A percentile compares a stretch with the other conserved stretches of the same genome.
Evolutionary conservation across 2,113 vertebrate genomes (phyloP).

Genomic region (Zootoca vivipara): DNA sequence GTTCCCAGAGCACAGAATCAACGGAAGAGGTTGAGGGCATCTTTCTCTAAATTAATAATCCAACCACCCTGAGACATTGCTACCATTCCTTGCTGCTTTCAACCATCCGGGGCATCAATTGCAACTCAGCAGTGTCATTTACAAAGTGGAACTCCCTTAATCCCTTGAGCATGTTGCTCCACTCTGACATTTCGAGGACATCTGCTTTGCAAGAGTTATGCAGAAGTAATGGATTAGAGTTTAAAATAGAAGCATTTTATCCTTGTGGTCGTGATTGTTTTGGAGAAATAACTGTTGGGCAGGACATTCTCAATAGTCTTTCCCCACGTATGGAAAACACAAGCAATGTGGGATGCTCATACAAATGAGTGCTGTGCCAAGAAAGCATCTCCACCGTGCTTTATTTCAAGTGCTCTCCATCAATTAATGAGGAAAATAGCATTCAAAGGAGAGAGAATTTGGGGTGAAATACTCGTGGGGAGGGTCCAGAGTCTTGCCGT

Average conservation of each 20-base stretch:
- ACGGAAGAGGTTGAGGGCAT: slow-evolving; percentile 7
- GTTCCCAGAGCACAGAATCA: not conserved
- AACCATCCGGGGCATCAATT: slow-evolving; percentile 43
- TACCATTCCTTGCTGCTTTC: not conserved
- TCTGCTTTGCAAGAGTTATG: slow-evolving; percentile 48
- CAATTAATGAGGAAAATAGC: too few relatives aligned
- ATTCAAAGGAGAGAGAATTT: too few relatives aligned
- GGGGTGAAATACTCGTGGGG: too few relatives aligned
- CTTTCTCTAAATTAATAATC: not conserved
- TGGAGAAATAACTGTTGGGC: not conserved
- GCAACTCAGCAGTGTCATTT: slow-evolving; percentile 54
- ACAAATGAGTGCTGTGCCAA: too few relatives aligned
- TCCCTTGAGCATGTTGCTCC: slow-evolving; percentile 57
- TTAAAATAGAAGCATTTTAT: slow-evolving; percentile 52
- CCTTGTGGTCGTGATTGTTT: not conserved
- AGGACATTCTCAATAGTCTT: not conserved
- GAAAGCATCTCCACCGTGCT: too few relatives aligned
- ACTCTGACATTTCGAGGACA: slow-evolving; percentile 69
- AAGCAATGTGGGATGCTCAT: not conserved
- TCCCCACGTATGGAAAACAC: not conserved
- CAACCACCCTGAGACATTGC: slow-evolving; percentile 45
- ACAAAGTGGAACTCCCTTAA: slow-evolving; percentile 44
- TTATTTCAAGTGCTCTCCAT: too few relatives aligned
- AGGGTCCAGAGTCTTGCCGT: too few relatives aligned
- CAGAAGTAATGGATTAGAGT: slow-evolving; percentile 46